A percentile compares a stretch with the other conserved stretches of the same genome.
Evolutionary conservation across 1,140 invertebrate genomes (phyloP).

Genomic region (Drosophila arawakana): DNA sequence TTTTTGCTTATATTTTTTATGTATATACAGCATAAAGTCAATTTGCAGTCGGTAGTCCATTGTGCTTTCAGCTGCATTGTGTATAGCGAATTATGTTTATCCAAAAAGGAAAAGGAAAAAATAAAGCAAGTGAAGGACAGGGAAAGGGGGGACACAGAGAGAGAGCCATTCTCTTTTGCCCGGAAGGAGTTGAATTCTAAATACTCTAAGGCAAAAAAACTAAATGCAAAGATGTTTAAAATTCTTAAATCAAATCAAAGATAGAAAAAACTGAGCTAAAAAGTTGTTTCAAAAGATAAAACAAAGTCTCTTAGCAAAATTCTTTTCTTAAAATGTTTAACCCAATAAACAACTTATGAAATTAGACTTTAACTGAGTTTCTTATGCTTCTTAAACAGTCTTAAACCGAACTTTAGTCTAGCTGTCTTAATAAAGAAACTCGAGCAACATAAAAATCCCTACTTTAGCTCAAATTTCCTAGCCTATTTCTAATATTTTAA

Average conservation of each 20-base stretch:
- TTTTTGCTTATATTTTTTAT: background rate
- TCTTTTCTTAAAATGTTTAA: too few relatives aligned
- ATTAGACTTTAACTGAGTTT: too few relatives aligned
- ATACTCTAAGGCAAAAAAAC: conserved; percentile 1
- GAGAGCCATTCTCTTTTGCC: background rate
- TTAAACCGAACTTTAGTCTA: background rate
- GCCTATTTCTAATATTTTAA: too few relatives aligned
- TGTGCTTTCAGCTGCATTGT: conserved; percentile 49
- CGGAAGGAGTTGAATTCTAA: background rate
- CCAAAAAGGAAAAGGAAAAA: conserved; percentile 10
- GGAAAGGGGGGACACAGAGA: too few relatives aligned
- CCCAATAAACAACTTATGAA: too few relatives aligned
- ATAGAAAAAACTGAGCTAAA: too few relatives aligned
- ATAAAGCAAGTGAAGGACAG: background rate
- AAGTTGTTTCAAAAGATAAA: too few relatives aligned
- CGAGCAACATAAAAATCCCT: too few relatives aligned
- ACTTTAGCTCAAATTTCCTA: too few relatives aligned
- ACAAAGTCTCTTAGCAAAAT: too few relatives aligned
- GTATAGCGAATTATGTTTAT: conserved; percentile 50
- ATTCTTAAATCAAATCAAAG: too few relatives aligned
- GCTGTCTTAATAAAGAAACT: background rate
- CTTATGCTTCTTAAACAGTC: too few relatives aligned
- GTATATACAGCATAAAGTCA: conserved; percentile 17
- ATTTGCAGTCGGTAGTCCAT: conserved; percentile 44
- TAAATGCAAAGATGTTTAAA: background rate